Evolutionary conservation across 2,797 vertebrate species (phyloP).

Genomic region (Lophius americanus): DNA sequence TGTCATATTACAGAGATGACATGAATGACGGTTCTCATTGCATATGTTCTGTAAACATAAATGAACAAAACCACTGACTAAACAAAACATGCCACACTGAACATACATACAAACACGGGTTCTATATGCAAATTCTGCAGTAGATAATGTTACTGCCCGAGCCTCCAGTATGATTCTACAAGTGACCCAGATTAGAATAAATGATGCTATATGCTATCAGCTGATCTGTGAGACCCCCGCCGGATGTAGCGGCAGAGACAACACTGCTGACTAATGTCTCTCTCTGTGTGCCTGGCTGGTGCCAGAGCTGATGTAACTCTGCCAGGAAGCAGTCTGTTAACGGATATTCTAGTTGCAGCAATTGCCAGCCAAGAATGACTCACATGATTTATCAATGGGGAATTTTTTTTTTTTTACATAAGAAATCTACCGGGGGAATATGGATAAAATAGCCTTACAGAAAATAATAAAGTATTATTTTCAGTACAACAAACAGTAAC

Average conservation of each 20-base stretch:
- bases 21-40: conserved; percentile 40
- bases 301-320: conserved; percentile 83
- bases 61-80: conserved; percentile 21
- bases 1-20: conserved; percentile 50
- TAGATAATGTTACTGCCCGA: conserved; percentile 15
- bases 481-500: no score
- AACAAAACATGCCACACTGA: conserved; percentile 34
- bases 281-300: conserved; percentile 72
- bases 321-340: conserved; percentile 82
- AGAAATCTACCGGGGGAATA: conserved; percentile 25
- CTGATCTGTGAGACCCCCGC: conserved; percentile 58
- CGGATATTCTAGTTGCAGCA: conserved; percentile 76
- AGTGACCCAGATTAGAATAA: conserved; percentile 63
- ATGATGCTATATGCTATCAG: conserved; percentile 64
- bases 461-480: conserved; percentile 42
- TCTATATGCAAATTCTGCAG: conserved; percentile 5
- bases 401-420: conserved; percentile 9
- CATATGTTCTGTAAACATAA: conserved; percentile 30
- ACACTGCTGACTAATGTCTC: conserved; percentile 83
- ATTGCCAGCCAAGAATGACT: conserved; percentile 72
- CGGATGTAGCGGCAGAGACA: conserved; percentile 61
- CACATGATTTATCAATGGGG: conserved; percentile 60
- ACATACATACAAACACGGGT: conserved; percentile 14
- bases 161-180: conserved; percentile 41
- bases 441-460: conserved; percentile 44